Evolutionary conservation across 2,797 vertebrate species (phyloP), one percentile per base, ranked within the genome.

Genomic region (Gastrophryne carolinensis): DNA sequence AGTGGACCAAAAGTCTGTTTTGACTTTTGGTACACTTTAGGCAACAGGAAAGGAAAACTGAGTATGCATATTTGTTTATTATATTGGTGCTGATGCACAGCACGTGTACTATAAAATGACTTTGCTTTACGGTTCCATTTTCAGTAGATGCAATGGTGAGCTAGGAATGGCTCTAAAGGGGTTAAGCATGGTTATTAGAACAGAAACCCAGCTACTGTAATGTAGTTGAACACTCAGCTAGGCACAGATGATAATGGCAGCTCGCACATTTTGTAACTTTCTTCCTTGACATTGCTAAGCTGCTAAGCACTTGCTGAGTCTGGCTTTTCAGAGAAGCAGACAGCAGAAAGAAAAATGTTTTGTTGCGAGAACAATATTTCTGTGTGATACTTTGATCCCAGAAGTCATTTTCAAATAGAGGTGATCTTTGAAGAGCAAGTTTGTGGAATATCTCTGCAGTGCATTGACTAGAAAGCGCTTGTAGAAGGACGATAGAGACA

Each of bases 331-430:
- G n/a, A 3, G 30, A 10, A 49, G 41, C 39, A 50, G 62, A 65
- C 41, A n/a, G 21, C 6, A 26, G 12, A 52, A 35, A 7, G 52
- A 53, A 35, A n/a, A 19, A 52, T 29, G 34, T 50, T 64, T 23
- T 66, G 35, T 23, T 52, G 29, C n/a, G 15, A 66, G 19, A 66
- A 66, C 30, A 66, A 52, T 53, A 26, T 67, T 67, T 67, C 49
- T 53, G 30, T 53, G 29, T 67, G 64, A 67, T 53, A 67, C 47
- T 37, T 67, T 67, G 64, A 67, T 67, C 49, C 47, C 12, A 53
- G 21, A 12, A 67, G 37, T 37, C 21, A 35, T 35, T 67, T 67
- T 53, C 32, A 67, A 53, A 15, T 27, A 37, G 19, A 53, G 15
- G 27, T 35, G 19, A 52, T 52, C 12, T 65, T 23, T 32, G 3